Evolutionary conservation across 2,113 vertebrate genomes (phyloP).

Genomic region (Anas platyrhynchos): DNA sequence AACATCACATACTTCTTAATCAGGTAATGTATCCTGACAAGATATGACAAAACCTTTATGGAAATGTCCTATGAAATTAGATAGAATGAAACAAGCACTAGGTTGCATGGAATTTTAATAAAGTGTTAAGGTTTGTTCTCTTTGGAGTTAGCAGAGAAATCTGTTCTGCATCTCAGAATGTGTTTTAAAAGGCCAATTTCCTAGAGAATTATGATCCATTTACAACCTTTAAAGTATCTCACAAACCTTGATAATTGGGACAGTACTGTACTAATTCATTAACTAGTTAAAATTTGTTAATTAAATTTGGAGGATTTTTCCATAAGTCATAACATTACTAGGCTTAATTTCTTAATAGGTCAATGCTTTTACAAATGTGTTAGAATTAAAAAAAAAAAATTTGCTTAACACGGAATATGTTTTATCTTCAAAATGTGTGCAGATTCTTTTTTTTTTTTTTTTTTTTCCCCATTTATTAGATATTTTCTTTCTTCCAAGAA

Average conservation of each 20-base stretch:
- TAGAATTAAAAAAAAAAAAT: neutral
- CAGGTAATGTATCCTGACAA: neutral
- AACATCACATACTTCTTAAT: neutral
- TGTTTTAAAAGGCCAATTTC: neutral
- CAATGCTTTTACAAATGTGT: neutral
- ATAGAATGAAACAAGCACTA: neutral
- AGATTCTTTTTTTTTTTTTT: neutral
- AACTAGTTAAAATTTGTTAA: neutral
- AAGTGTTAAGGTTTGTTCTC: neutral
- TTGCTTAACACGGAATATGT: neutral
- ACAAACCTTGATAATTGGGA: neutral
- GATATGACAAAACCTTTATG: neutral
- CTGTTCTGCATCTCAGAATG: neutral
- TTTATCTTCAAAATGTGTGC: neutral
- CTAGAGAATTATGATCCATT: neutral
- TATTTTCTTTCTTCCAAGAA: neutral
- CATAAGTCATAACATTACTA: neutral
- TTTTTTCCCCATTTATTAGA: neutral
- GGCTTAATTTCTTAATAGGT: neutral
- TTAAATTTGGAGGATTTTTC: neutral
- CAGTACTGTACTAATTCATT: neutral
- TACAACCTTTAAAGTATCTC: neutral
- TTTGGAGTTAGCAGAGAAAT: neutral
- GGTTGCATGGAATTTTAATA: neutral
- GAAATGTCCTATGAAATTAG: neutral